Base-by-base conservation (phyloP, 2,888 invertebrate species). In the Phorcus lineatus region DNA sequence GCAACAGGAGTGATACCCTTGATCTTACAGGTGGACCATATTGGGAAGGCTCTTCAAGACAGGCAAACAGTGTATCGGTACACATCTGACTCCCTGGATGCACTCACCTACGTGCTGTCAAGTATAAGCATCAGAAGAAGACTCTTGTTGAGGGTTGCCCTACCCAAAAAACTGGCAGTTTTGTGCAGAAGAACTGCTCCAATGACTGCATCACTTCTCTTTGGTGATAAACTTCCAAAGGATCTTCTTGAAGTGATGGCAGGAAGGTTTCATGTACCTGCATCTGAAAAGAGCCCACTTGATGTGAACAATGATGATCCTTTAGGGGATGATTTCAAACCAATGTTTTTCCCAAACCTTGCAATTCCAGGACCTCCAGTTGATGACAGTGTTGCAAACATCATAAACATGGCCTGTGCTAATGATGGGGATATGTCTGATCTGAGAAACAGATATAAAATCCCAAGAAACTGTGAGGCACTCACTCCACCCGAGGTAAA, bases 341-440 rank as follows among this genome's bases (percentile, higher is more conserved):
- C 36, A 11, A 70, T 19, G 19, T 70, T 70, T 24, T 70, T 28
- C n/a, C 36, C 70, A 36, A 36, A 16, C 19, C 70, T 70, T 40
- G 70, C 40, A 17, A 19, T 70, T 6, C 3, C 36, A 16, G 31
- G 36, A 3, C 40, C 70, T 36, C 36, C 36, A n/a, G 70, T 36
- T 70, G 70, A 70, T 36, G 70, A 19, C 40, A 70, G 36, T 40
- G 70, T 70, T 19, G 70, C 70, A 13, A 36, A 36, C 40, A 70
- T 70, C 36, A 31, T 70, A 3, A 70, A 70, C 36, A 70, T 70
- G 70, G 70, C 70, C 13, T 70, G 70, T n/a, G 70, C 70, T 36
- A 70, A 70, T 19, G 70, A 70, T 40, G 70, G 70, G 16, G 70
- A 31, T 70, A 36, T 70, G 19, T 31, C 28, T 13, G 70, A 70